These are phyloP conservation scores for Elgonia sp. DNA, from an alignment of 2,888 invertebrate species.

Conservation along the genomic window DNA sequence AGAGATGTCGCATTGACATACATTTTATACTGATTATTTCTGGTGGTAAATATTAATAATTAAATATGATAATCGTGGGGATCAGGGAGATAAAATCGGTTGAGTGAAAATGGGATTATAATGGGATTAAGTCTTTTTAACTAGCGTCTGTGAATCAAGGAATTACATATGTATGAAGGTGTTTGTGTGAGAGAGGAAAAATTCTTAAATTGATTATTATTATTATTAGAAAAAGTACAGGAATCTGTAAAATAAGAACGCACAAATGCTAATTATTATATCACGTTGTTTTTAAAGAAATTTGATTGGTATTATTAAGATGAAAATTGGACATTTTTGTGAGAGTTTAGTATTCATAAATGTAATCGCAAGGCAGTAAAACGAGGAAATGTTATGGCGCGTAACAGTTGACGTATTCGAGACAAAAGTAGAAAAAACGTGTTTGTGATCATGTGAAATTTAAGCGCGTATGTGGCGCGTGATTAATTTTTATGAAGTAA, in stretches of 20 bases:
- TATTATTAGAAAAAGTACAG: not conserved
- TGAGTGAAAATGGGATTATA: constrained; percentile 16
- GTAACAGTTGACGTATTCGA: no score
- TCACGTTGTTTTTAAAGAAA: no score
- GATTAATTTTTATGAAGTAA: constrained; percentile 40
- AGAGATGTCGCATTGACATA: not conserved
- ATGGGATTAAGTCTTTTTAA: constrained; percentile 6
- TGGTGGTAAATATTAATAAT: constrained; percentile 16
- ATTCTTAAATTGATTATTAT: not conserved
- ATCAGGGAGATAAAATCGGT: constrained; percentile 5
- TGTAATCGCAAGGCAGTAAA: no score
- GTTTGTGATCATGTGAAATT: not conserved
- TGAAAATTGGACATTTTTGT: no score
- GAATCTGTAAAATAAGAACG: not conserved
- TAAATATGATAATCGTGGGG: not conserved
- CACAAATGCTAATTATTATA: no score
- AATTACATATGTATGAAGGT: constrained; percentile 3
- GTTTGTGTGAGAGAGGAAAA: not conserved
- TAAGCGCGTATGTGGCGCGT: not conserved
- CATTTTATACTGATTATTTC: not conserved
- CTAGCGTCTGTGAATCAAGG: not conserved
- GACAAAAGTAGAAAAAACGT: constrained; percentile 15
- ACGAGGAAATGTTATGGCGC: no score
- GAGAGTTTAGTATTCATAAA: no score
- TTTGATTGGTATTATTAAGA: no score